These are phyloP conservation scores for Percopsis transmontana DNA, from an alignment of 2,113 vertebrate genomes.

Conservation along the genomic window DNA sequence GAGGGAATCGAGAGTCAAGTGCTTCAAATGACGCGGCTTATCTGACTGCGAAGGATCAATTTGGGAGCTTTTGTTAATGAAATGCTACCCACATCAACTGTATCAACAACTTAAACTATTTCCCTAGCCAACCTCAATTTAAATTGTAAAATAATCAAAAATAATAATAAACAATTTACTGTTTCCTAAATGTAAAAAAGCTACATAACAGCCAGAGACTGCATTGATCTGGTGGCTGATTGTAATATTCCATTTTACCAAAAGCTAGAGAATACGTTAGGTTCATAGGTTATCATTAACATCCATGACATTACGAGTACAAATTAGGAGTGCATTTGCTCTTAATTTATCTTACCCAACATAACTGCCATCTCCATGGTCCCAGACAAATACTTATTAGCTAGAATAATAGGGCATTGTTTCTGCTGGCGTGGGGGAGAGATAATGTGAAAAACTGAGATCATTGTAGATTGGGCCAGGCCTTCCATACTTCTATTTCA, in stretches of 20 bases:
- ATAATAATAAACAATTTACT: no score
- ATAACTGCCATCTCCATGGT: constrained; percentile 21
- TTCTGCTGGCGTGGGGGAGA: not conserved
- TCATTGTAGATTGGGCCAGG: not conserved
- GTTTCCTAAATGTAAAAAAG: no score
- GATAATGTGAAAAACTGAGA: not conserved
- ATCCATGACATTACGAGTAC: not conserved
- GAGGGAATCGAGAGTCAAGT: constrained; percentile 10
- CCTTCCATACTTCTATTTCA: not conserved
- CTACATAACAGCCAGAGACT: not conserved
- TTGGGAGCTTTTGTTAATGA: constrained; percentile 34
- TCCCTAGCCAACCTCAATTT: no score
- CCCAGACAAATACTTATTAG: constrained; percentile 27
- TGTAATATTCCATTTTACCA: not conserved
- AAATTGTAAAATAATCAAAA: no score
- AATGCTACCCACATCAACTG: constrained; percentile 1
- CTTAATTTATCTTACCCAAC: constrained; percentile 20
- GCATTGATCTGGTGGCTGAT: not conserved
- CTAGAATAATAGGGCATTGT: not conserved
- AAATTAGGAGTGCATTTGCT: constrained; percentile 20
- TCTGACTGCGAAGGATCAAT: not conserved
- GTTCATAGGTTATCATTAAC: not conserved
- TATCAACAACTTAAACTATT: not conserved
- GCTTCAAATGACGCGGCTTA: not conserved
- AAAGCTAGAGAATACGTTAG: not conserved